A percentile compares a stretch with the other conserved stretches of the same genome.
phyloP scores from a whole-genome alignment of 2,888 invertebrate genomes.

The Hedya salicella region DNA sequence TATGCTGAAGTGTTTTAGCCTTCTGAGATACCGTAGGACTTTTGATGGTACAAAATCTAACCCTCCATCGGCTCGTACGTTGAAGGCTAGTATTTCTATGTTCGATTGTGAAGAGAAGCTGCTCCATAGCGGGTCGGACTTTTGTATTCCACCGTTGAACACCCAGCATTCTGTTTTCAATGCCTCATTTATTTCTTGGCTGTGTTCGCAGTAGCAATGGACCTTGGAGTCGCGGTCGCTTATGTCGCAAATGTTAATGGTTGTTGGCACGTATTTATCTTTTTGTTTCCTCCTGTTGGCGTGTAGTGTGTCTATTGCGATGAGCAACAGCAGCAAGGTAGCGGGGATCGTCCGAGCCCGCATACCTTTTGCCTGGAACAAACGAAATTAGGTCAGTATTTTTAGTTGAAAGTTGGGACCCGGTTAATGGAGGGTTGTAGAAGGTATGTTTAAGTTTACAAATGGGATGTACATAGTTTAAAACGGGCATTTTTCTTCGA shows the following conservation, averaged over 20 bases:
- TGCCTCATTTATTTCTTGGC: slow-evolving; percentile 83
- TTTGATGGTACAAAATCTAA: slow-evolving; percentile 90
- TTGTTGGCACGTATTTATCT: slow-evolving; percentile 66
- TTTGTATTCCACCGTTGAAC: slow-evolving; percentile 87
- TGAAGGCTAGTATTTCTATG: slow-evolving; percentile 88
- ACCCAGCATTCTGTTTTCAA: slow-evolving; percentile 92
- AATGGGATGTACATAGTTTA: slow-evolving; percentile 8
- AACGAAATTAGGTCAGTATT: slow-evolving; percentile 48
- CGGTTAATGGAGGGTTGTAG: neutral
- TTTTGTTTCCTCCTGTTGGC: slow-evolving; percentile 78
- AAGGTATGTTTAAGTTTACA: slow-evolving; percentile 17
- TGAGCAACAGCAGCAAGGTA: slow-evolving; percentile 81
- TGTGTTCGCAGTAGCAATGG: slow-evolving; percentile 88
- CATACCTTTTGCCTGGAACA: slow-evolving; percentile 82
- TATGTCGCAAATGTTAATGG: slow-evolving; percentile 84
- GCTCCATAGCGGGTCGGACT: slow-evolving; percentile 89
- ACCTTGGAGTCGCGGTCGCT: slow-evolving; percentile 84
- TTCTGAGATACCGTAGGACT: slow-evolving; percentile 87
- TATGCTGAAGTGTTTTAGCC: slow-evolving; percentile 88
- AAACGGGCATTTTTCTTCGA: neutral
- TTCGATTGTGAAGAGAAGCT: slow-evolving; percentile 89
- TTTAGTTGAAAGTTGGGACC: slow-evolving; percentile 10
- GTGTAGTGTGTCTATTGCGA: slow-evolving; percentile 78
- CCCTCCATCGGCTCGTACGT: slow-evolving; percentile 88
- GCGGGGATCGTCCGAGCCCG: slow-evolving; percentile 80